A percentile compares a stretch with the other conserved stretches of the same genome.
phyloP scores from a whole-genome alignment of 2,113 vertebrate genomes.

The Greenwoodochromis staneri region DNA sequence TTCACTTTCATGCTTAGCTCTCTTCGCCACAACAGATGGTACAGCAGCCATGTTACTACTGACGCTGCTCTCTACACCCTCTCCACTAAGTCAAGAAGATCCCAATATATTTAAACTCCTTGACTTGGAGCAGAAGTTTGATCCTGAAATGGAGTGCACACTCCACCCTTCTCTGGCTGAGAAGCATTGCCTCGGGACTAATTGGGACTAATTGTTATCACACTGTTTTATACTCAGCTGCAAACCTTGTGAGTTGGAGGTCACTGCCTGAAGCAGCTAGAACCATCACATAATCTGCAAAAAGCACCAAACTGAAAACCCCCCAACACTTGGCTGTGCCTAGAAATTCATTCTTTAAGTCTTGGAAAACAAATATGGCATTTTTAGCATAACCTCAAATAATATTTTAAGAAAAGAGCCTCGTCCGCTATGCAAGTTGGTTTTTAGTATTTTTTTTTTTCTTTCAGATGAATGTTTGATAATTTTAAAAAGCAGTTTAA shows the following conservation, averaged over 20 bases:
- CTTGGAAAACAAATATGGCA: not conserved
- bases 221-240: not conserved
- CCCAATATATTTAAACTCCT: not conserved
- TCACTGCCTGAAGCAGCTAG: not conserved
- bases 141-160: not conserved
- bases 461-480: not conserved
- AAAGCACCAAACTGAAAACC: not conserved
- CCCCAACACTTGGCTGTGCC: accelerated
- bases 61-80: not conserved
- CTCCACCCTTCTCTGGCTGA: not conserved
- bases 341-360: not conserved
- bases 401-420: not conserved
- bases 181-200: not conserved
- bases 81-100: not conserved
- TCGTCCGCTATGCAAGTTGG: not conserved
- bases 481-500: not conserved
- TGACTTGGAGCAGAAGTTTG: not conserved
- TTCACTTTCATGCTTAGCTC: not conserved
- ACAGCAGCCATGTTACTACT: not conserved
- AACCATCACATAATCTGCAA: not conserved
- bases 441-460: not conserved
- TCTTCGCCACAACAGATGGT: not conserved
- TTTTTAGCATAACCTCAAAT: not conserved
- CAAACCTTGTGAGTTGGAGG: not conserved
- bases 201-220: not conserved